Evolutionary conservation across 2,113 vertebrate species (phyloP), one percentile per base, ranked within the genome.

Genomic region (Leuciscus idus): DNA sequence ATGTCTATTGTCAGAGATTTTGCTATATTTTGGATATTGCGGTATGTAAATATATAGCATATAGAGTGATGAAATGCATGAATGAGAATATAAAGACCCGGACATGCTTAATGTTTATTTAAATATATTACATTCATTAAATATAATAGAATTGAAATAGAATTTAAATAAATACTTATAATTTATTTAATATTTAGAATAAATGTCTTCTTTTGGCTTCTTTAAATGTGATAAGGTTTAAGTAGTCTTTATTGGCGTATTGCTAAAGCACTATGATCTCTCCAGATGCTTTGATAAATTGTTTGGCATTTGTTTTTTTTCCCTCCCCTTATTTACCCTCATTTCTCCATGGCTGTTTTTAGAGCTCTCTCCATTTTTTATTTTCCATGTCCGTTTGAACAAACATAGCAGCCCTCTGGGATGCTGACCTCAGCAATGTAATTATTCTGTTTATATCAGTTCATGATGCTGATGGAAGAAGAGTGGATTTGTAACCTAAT

Each of bases 361-460:
- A 52, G 76, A 77, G 46, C 39, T 83, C 52, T 50, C 36, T 74
- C 83, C 83, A 83, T 83, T 85, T 88, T 85, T 82, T 19, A 84
- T 87, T 81, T 89, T 79, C 70, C 81, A 81, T 84, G 81, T 86
- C 39, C 77, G 70, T 52, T 52, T 36, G 85, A 82, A 74, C 77
- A 84, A 84, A 82, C 70, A 85, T 21, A 82, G 43, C 68, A 83
- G 52, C 79, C 88, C 83, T 87, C 74, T 87, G 83, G 85, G 85
- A 87, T 77, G 72, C 72, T 0, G 61, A 73, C 61, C 70, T 78
- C 59, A 21, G 59, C 79, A 39, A 85, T 85, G 50, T 78, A 74
- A 87, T 87, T 85, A 82, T 78, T 85, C 70, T 77, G 78, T 52
- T 70, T 70, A 70, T 46, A 61, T 81, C 36, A 61, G 74, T 61